Base-by-base conservation (phyloP, 2,797 vertebrate genomes). In the Scleropages formosus region DNA sequence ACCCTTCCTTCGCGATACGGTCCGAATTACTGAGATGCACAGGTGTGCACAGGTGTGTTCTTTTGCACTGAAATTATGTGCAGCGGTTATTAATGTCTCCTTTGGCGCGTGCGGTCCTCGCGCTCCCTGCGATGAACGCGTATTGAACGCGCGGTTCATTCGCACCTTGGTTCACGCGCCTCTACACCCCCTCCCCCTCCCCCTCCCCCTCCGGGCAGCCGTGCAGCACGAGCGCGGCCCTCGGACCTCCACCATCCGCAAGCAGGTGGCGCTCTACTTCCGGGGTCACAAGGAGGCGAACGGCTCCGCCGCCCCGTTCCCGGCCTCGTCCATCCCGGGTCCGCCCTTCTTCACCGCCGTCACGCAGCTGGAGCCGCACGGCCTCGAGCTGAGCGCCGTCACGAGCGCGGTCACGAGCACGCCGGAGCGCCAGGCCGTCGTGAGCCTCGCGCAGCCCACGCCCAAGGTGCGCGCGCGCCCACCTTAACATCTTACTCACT, bases 191-290 rank as follows among this genome's bases (percentile, higher is more conserved):
- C n/a, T n/a, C n/a, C n/a, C n/a, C n/a, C 6, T 6, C 31, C 31
- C 2, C 31, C 31, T 31, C 31, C 31, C 2, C 6, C 31, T 31
- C 31, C 31, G 31, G 31, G 31, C 89, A 99, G 98, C 98, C 1
- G 98, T 99, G 82, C 98, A 99, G 84, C 98, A 99, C 0, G 97
- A 99, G 84, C 91, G 97, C 84, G 98, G 98, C 0, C 97, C 98
- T 64, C 92, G 98, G 78, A 98, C 98, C 0, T 99, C 98, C 63
- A 99, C 97, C 66, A 98, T 99, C 85, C 93, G 98, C 81, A 99
- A 99, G 88, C 97, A 99, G 87, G 98, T 99, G 81, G 97, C 98
- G 66, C 93, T 99, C 20, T 99, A 99, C 89, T 99, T 98, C 88
- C 93, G 98, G 0, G 98, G 97, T 58, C 97, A 99, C 85, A 99